phyloP scores from a whole-genome alignment of 2,888 invertebrate genomes.

The Selenia dentaria region DNA sequence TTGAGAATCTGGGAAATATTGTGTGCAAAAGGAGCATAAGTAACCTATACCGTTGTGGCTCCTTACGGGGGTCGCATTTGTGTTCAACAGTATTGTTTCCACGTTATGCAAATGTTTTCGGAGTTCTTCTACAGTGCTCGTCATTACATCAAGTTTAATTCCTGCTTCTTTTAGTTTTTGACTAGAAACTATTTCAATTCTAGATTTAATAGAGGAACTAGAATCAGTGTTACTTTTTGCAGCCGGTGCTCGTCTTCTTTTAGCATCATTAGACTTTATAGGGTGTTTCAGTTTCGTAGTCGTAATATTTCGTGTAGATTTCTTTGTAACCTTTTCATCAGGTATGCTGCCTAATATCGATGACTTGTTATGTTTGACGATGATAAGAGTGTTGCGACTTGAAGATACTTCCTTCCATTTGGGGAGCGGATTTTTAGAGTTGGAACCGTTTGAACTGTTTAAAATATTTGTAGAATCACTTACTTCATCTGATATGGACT shows the following conservation, averaged over 20 bases:
- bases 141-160: background rate
- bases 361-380: no score
- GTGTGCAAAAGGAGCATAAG: conserved; percentile 51
- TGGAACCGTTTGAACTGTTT: background rate
- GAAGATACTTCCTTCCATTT: no score
- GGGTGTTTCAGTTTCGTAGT: background rate
- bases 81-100: conserved; percentile 43
- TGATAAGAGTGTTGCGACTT: no score
- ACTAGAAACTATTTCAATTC: background rate
- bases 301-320: background rate
- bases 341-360: no score
- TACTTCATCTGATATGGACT: background rate
- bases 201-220: background rate
- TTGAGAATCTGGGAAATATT: conserved; percentile 39
- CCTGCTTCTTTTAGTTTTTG: no score
- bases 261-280: background rate
- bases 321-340: background rate
- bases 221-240: background rate
- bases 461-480: background rate
- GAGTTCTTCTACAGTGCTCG: conserved; percentile 18
- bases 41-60: conserved; percentile 51
- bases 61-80: conserved; percentile 61
- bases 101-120: conserved; percentile 51
- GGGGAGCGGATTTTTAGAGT: no score
- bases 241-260: background rate